A percentile compares a stretch with the other conserved stretches of the same genome.
Evolutionary conservation across 2,888 invertebrate genomes (phyloP).

Genomic region (Nomada fabriciana): DNA sequence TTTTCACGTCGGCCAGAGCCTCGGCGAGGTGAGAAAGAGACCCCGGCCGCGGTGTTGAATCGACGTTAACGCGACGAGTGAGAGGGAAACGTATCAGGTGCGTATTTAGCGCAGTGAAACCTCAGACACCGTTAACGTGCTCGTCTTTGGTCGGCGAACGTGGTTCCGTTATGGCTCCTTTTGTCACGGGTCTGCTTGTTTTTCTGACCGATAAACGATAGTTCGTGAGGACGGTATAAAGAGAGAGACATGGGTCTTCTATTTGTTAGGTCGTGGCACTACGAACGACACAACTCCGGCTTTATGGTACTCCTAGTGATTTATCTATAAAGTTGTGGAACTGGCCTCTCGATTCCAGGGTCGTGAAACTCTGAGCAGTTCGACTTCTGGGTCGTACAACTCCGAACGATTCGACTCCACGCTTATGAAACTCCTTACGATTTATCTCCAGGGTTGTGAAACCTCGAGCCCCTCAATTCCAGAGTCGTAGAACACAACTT

Average conservation of each 20-base stretch:
- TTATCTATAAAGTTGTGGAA: too few species aligned
- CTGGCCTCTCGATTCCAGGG: too few species aligned
- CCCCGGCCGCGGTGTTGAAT: not conserved
- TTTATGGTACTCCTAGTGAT: not conserved
- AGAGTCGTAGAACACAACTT: too few species aligned
- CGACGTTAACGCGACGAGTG: slow-evolving; percentile 38
- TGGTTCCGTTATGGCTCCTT: slow-evolving; percentile 51
- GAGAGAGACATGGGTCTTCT: not conserved
- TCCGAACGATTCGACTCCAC: too few species aligned
- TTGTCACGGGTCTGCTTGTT: slow-evolving; percentile 29
- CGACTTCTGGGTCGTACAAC: too few species aligned
- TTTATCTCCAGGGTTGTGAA: too few species aligned
- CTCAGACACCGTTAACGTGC: slow-evolving; percentile 52
- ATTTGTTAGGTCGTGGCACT: too few species aligned
- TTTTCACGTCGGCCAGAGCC: slow-evolving; percentile 14
- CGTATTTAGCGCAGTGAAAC: slow-evolving; percentile 59
- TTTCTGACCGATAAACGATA: slow-evolving; percentile 11
- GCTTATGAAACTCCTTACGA: too few species aligned
- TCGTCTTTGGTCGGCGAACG: slow-evolving; percentile 47
- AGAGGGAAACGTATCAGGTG: slow-evolving; percentile 36
- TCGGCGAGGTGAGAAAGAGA: not conserved
- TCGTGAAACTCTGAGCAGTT: too few species aligned
- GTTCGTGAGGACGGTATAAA: not conserved
- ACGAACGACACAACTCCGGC: too few species aligned
- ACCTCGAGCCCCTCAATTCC: too few species aligned